These are phyloP conservation scores for Xestia rhomboidea DNA, from an alignment of 2,888 invertebrate species.

Conservation along the genomic window DNA sequence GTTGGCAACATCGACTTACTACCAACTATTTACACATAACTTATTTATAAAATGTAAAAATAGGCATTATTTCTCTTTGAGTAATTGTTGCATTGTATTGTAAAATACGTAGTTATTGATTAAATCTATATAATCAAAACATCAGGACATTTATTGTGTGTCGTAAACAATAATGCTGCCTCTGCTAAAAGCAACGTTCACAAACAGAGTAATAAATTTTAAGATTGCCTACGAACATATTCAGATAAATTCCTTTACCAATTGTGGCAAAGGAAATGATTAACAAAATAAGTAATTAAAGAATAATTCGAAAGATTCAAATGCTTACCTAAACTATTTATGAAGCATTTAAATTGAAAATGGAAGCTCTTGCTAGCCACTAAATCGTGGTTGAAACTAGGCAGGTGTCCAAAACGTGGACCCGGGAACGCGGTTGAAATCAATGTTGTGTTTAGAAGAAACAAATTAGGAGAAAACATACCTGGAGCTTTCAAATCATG, in stretches of 20 bases:
- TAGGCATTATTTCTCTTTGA: no score
- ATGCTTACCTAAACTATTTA: slow-evolving; percentile 20
- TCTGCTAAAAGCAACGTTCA: slow-evolving; percentile 8
- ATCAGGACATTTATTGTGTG: neutral
- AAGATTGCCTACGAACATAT: neutral
- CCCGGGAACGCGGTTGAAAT: slow-evolving; percentile 17
- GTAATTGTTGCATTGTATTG: neutral
- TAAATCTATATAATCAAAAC: neutral
- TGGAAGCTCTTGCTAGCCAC: slow-evolving; percentile 14
- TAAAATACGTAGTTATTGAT: neutral
- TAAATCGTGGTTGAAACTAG: slow-evolving; percentile 53
- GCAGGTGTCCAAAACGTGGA: slow-evolving; percentile 55
- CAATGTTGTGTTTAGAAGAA: slow-evolving; percentile 16
- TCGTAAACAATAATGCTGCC: neutral
- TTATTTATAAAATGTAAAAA: neutral
- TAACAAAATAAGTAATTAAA: slow-evolving; percentile 32
- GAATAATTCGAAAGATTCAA: slow-evolving; percentile 31
- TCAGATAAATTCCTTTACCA: slow-evolving; percentile 1
- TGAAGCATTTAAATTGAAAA: slow-evolving; percentile 49
- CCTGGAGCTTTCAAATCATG: neutral
- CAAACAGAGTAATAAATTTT: slow-evolving; percentile 1
- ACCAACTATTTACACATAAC: neutral
- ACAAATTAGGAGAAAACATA: neutral
- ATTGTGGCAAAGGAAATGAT: slow-evolving; percentile 2
- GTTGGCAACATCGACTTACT: neutral